These are phyloP conservation scores for Trachelus iudaicus DNA, from an alignment of 2,888 invertebrate species.

Conservation along the genomic window DNA sequence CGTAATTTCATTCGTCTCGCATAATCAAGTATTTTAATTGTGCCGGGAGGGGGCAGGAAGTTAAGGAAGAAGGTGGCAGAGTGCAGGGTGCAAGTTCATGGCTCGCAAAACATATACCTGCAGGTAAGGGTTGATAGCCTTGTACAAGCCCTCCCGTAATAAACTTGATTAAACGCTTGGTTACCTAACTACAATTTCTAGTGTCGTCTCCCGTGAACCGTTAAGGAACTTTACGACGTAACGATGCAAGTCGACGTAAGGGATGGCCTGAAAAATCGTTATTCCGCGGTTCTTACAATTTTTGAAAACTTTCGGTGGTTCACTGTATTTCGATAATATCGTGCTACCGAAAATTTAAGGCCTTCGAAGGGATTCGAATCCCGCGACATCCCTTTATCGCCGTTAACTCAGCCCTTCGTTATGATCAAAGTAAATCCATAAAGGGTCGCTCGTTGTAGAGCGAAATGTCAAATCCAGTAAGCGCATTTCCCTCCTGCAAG, in stretches of 20 bases:
- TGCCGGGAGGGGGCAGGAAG: not conserved
- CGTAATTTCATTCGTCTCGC: constrained; percentile 12
- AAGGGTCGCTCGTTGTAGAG: not conserved
- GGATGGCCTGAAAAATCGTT: not conserved
- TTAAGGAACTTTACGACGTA: not conserved
- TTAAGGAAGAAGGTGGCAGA: not conserved
- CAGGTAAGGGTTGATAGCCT: constrained; percentile 4
- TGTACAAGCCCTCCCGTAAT: constrained; percentile 13
- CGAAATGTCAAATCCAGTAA: constrained; percentile 16
- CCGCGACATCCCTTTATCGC: not conserved
- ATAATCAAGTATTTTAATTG: constrained; percentile 3
- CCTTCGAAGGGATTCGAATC: not conserved
- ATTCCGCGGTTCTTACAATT: not conserved
- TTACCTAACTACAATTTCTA: not conserved
- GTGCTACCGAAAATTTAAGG: not conserved
- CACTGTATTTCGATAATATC: not conserved
- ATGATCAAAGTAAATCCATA: constrained; percentile 13
- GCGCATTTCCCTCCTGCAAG: constrained; percentile 22
- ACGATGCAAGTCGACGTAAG: not conserved
- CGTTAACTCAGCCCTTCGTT: not conserved
- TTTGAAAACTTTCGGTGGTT: not conserved
- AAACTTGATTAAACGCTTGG: constrained; percentile 22
- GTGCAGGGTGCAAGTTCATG: not conserved
- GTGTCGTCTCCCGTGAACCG: not conserved
- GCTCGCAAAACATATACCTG: constrained; percentile 15